Evolutionary conservation across 2,797 vertebrate species (phyloP).

Genomic region (Loris lydekkerianus): DNA sequence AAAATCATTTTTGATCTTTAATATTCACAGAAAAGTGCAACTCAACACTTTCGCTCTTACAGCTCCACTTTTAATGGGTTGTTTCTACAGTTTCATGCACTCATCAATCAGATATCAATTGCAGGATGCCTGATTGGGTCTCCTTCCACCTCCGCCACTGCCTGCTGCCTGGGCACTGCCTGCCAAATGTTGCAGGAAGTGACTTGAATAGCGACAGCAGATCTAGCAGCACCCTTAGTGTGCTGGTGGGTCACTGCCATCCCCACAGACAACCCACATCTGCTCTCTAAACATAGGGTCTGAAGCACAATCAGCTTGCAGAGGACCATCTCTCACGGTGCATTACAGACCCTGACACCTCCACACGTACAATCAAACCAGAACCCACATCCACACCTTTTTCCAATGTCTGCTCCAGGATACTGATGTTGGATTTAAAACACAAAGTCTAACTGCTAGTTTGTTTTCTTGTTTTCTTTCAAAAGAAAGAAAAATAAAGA

Average conservation of each 20-base stretch:
- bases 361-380: background rate
- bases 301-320: constrained; percentile 69
- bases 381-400: background rate
- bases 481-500: background rate
- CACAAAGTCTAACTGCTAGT: background rate
- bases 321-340: constrained; percentile 70
- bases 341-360: background rate
- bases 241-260: constrained; percentile 72
- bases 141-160: constrained; percentile 78
- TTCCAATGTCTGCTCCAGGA: background rate
- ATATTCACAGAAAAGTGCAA: background rate
- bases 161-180: constrained; percentile 81
- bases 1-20: constrained; percentile 54
- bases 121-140: constrained; percentile 78
- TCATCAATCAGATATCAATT: constrained; percentile 86
- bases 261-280: constrained; percentile 76
- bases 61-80: constrained; percentile 68
- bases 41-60: background rate
- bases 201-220: constrained; percentile 70
- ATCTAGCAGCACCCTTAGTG: constrained; percentile 64
- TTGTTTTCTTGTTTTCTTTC: background rate
- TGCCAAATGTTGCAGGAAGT: constrained; percentile 85
- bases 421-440: background rate
- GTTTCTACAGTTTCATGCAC: constrained; percentile 70
- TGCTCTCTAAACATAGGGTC: constrained; percentile 77